Evolutionary conservation across 2,888 invertebrate species (phyloP), one percentile per base, ranked within the genome.

Genomic region (Drosophila silvestris): DNA sequence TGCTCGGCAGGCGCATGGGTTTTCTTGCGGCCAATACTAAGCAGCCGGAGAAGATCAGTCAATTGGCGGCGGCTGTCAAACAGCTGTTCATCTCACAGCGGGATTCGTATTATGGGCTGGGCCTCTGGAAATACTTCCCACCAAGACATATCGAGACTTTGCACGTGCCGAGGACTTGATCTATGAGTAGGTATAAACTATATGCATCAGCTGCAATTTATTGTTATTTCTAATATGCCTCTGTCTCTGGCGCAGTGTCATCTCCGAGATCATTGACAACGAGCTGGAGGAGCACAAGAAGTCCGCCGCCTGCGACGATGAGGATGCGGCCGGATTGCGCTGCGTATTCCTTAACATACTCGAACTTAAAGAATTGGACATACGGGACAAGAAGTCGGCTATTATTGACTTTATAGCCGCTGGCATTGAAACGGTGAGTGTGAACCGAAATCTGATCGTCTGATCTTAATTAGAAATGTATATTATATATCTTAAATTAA

Each of bases 381-480:
- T 96, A 88, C 94, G 96, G 59, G 97, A 98, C 91, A 97, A 97
- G 93, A 97, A 96, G 90, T 96, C 97, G 0, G 97, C 97, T 0
- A 96, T 97, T 62, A 96, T 97, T 53, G 97, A 98, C 93, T 97
- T 97, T 88, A 96, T 97, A 83, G 96, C 97, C 10, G 97, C 97
- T 41, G 97, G 97, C 56, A 97, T 97, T 90, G 97, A 97, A 92
- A 97, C 97, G 91, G 96, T 97, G 74, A 78, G 83, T 83, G 4
- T 16, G 3, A 33, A 14, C 22, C 5, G 12, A 52, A 30, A 57
- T 19, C 10, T 12, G 0, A 44, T 12, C 10, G 0, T 3, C 53
- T 52, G n/a, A 5, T n/a, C 10, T n/a, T 22, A 22, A 14, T 7
- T 7, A 7, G 1, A 14, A 22, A 44, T n/a, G 4, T 10, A 41